Evolutionary conservation across 2,797 vertebrate species (phyloP).

Genomic region (Scyliorhinus canicula): DNA sequence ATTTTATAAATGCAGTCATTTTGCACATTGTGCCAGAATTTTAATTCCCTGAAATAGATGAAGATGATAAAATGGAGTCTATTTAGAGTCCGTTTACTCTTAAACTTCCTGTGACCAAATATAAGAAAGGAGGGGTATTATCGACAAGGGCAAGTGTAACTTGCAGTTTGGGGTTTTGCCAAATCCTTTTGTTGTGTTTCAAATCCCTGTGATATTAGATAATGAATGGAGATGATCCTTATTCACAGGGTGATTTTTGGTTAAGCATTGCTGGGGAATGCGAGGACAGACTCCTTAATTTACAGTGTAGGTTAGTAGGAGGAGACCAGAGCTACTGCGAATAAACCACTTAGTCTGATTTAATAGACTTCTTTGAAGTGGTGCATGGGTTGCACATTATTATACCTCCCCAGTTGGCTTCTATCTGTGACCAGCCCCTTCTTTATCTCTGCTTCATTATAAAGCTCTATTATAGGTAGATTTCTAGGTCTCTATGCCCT

Average conservation of each 20-base stretch:
- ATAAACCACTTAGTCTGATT: not conserved
- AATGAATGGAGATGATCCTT: not conserved
- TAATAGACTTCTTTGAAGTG: not conserved
- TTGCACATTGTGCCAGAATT: not conserved
- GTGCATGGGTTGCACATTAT: not conserved
- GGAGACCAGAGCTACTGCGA: not conserved
- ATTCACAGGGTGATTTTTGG: not conserved
- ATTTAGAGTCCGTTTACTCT: not conserved
- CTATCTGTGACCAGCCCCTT: not conserved
- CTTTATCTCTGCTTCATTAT: not conserved
- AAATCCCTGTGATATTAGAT: not conserved
- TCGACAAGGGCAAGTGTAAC: not conserved
- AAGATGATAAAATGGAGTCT: not conserved
- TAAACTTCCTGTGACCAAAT: not conserved
- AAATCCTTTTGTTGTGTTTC: not conserved
- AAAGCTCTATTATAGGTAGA: not conserved
- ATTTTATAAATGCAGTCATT: not conserved
- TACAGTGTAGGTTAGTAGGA: slow-evolving; percentile 13
- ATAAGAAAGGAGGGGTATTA: not conserved
- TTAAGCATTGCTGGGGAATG: not conserved
- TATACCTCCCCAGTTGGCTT: not conserved
- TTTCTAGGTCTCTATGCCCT: not conserved
- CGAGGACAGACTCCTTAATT: not conserved
- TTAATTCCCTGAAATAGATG: not conserved
- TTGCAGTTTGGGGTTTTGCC: not conserved